These are phyloP conservation scores for Callionymus lyra DNA, from an alignment of 2,113 vertebrate genomes.

Conservation along the genomic window DNA sequence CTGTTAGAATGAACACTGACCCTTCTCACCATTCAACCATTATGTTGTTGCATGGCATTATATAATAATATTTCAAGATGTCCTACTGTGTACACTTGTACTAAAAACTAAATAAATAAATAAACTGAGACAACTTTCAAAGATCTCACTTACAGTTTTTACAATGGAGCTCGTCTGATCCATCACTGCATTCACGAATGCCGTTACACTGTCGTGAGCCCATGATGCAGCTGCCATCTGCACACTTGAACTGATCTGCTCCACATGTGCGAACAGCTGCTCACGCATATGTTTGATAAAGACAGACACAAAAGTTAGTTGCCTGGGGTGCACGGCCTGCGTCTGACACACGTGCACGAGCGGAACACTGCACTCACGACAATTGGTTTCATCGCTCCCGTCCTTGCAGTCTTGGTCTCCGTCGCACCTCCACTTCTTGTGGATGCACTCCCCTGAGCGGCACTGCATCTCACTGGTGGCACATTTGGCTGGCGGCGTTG, in stretches of 20 bases:
- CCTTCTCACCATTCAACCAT: too few relatives aligned
- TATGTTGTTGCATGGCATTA: too few relatives aligned
- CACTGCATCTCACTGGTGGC: conserved; percentile 81
- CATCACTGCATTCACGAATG: conserved; percentile 83
- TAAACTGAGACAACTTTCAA: not conserved
- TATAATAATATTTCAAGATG: too few relatives aligned
- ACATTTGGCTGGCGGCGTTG: conserved; percentile 74
- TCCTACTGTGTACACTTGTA: too few relatives aligned
- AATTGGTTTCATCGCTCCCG: conserved; percentile 88
- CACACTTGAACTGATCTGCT: conserved; percentile 89
- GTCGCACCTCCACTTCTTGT: conserved; percentile 94
- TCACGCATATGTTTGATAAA: not conserved
- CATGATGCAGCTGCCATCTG: conserved; percentile 83
- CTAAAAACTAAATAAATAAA: not conserved
- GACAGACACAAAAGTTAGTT: too few relatives aligned
- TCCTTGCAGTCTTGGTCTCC: conserved; percentile 94
- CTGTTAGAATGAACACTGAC: too few relatives aligned
- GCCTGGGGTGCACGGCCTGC: too few relatives aligned
- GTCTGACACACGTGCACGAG: not conserved
- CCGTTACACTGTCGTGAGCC: conserved; percentile 86
- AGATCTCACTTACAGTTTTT: conserved; percentile 69
- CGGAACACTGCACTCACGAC: conserved; percentile 75
- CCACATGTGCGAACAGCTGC: conserved; percentile 83
- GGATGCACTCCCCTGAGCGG: conserved; percentile 86
- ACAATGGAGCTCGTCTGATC: conserved; percentile 85